phyloP scores from a whole-genome alignment of 1,140 invertebrate species.

The Episyrphus balteatus region DNA sequence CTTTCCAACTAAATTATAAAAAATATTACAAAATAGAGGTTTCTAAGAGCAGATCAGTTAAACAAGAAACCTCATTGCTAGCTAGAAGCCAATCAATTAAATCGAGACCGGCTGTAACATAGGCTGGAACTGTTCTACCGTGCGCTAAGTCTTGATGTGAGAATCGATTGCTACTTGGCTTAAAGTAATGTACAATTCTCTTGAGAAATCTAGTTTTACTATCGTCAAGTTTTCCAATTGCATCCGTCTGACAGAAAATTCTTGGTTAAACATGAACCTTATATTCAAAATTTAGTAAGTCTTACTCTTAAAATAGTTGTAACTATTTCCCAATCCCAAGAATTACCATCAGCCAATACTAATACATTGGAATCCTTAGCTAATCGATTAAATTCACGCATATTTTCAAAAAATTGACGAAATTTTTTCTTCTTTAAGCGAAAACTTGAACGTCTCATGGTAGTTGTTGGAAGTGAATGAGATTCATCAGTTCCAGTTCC shows the following conservation, averaged over 20 bases:
- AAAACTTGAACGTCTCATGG: constrained; percentile 26
- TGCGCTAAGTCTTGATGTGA: constrained; percentile 54
- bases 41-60: neutral
- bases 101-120: constrained; percentile 62
- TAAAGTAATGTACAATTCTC: constrained; percentile 73
- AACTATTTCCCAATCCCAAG: constrained; percentile 80
- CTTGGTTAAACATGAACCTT: neutral
- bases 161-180: constrained; percentile 78
- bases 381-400: constrained; percentile 47
- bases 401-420: constrained; percentile 36
- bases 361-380: constrained; percentile 66
- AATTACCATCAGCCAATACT: constrained; percentile 53
- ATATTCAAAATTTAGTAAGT: constrained; percentile 4
- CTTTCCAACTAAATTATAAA: constrained; percentile 39
- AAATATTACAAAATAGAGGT: neutral
- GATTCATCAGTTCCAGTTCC: constrained; percentile 16
- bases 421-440: constrained; percentile 25
- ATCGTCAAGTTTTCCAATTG: constrained; percentile 56
- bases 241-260: constrained; percentile 17
- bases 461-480: constrained; percentile 19
- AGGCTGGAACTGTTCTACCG: constrained; percentile 43
- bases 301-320: constrained; percentile 62
- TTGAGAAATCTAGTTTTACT: constrained; percentile 68
- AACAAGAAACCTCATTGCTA: constrained; percentile 40
- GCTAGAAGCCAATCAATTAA: constrained; percentile 64